Base-by-base conservation (phyloP, 2,888 invertebrate genomes). In the Odontocolon sp. region DNA sequence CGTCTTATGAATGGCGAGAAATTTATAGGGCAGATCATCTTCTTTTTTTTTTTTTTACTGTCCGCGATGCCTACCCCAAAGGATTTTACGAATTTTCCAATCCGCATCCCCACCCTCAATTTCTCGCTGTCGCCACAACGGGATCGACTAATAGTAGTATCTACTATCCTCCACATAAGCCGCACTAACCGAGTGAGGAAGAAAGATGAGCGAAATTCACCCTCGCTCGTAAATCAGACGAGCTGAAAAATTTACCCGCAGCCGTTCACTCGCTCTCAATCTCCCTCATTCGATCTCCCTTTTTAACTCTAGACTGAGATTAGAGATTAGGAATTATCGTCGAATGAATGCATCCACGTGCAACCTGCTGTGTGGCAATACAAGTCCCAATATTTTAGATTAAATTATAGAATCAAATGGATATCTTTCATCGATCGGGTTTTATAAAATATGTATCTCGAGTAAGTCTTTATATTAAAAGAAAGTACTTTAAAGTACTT, bases 1-100 rank as follows among this genome's bases (percentile, higher is more conserved):
- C 89, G 84, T 86, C 84, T 87, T 85, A 85, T 75, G 81, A 82
- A 85, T 82, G 81, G 77, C 61, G 80, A 80, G 77, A 85, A 87
- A 88, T 88, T 88, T 87, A 87, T 88, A 86, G 84, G 78, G 50
- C 79, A 79, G 79, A 81, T 72, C 38, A 73, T 77, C 64, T 31
- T 71, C 50, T 56, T 47, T 64, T 69, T 77, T 67, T 67, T 28
- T 76, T 77, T 69, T 72, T 57, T 9, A 52, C 16, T 14, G 31
- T 52, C 16, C 16, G 31, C 9, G 52, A 76, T 56, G 54, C 50
- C 42, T 33, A 70, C 71, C 77, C 73, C 69, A 50, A 61, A 80
- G 81, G 74, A 82, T 82, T 79, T 79, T 79, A 83, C 80, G 81
- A 82, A 84, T 85, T 84, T 84, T 84, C 83, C 81, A 79, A 81